phyloP scores from a whole-genome alignment of 2,888 invertebrate species.

The Vesta saturnalis region DNA sequence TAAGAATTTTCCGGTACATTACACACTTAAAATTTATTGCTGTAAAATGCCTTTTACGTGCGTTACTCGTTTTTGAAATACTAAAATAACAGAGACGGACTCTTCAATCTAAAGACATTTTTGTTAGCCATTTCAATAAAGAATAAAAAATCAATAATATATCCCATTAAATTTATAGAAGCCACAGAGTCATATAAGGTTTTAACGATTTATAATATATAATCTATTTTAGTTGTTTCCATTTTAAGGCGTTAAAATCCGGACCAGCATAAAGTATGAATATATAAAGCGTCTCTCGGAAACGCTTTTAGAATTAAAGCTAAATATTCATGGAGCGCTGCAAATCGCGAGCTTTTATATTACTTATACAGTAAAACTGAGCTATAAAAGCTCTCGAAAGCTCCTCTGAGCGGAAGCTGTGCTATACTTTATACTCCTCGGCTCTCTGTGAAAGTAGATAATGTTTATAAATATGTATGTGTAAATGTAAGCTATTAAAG shows the following conservation, averaged over 20 bases:
- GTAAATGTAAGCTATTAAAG: constrained; percentile 60
- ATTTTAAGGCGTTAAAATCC: constrained; percentile 50
- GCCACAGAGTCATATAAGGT: background rate
- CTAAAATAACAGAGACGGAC: background rate
- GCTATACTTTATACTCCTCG: constrained; percentile 60
- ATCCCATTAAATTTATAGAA: background rate
- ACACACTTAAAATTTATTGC: constrained; percentile 4
- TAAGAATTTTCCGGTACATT: constrained; percentile 14
- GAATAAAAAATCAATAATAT: background rate
- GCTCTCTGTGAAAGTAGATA: constrained; percentile 62
- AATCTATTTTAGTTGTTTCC: constrained; percentile 37
- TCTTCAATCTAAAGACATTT: background rate
- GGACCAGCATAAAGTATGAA: constrained; percentile 56
- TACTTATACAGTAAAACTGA: constrained; percentile 60
- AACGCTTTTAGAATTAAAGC: constrained; percentile 63
- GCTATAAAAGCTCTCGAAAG: constrained; percentile 62
- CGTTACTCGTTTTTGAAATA: constrained; percentile 1
- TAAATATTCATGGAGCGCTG: constrained; percentile 64
- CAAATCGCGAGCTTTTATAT: constrained; percentile 64
- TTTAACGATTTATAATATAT: constrained; percentile 7
- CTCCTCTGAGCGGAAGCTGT: constrained; percentile 56
- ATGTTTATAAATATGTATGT: constrained; percentile 65
- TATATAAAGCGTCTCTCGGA: constrained; percentile 61
- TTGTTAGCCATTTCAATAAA: background rate
- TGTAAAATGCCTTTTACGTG: background rate